Evolutionary conservation across 1,140 invertebrate genomes (phyloP), one percentile per base, ranked within the genome.

Genomic region (Ips typographus): DNA sequence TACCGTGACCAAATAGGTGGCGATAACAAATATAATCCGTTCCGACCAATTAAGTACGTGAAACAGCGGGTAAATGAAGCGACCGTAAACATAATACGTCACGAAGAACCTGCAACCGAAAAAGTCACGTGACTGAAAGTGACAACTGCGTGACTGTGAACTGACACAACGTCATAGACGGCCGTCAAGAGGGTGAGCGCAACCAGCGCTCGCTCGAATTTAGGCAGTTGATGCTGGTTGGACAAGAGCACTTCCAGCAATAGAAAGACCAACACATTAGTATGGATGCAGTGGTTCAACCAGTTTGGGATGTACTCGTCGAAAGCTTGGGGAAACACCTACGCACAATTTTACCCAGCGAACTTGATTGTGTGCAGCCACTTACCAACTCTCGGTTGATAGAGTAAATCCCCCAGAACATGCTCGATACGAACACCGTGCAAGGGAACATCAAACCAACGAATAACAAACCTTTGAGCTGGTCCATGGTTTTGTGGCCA

Each of bases 271-370:
- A 81, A 68, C 62, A 85, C 82, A 71, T 80, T 83, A 1, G 85
- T 87, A 76, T 88, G 86, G 68, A 90, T 84, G 38, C 86, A 84
- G 77, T 91, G 89, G 77, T 92, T 92, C 67, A 90, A 80, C 88
- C 88, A 90, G 68, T 78, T 75, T 41, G 89, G 88, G 63, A 89
- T 83, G 39, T 88, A 79, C 41, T 78, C 72, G 74, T 91, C 90
- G 53, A 88, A 80, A 3, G 80, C 76, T 73, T 80, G 77, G 0
- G 90, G 90, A 76, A 89, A 88, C 7, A 69, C 68, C 68, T 63
- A 61, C 5, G 47, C 1, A 67, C 22, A 22, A 22, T 22, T 53
- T 36, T 53, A 7, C 37, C 37, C 4, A n/a, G 51, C 22, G 1
- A 53, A 22, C 7, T 5, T 47, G 8, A 4, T 1, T 47, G 8